A percentile compares a stretch with the other conserved stretches of the same genome.
Conservation (phyloP, 2,113 vertebrate genomes). For the Brachyistius frenatus region DNA sequence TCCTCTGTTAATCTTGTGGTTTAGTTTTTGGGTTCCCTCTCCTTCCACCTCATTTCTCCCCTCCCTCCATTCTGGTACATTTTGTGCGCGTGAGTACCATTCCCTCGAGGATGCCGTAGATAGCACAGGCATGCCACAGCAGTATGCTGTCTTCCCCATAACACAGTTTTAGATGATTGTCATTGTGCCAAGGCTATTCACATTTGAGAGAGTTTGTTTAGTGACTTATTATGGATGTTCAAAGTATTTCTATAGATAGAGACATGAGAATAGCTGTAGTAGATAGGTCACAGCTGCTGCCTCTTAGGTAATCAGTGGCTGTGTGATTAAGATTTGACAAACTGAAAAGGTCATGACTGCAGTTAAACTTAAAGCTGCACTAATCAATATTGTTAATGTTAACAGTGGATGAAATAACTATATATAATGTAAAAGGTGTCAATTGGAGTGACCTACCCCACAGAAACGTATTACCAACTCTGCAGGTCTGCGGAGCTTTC, state of each 20-base stretch:
- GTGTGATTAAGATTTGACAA: neutral
- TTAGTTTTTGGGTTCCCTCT: neutral
- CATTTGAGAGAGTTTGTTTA: slow-evolving; percentile 41
- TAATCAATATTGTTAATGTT: neutral
- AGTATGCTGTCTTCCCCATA: slow-evolving; percentile 50
- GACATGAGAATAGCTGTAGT: neutral
- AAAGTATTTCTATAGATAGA: slow-evolving; percentile 41
- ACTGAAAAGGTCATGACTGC: neutral
- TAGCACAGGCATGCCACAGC: slow-evolving; percentile 45
- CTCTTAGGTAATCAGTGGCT: slow-evolving; percentile 1
- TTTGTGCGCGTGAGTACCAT: slow-evolving; percentile 52
- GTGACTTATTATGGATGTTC: slow-evolving; percentile 26
- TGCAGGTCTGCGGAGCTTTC: no score
- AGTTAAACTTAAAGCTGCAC: neutral
- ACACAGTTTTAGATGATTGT: slow-evolving; percentile 24
- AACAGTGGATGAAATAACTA: neutral
- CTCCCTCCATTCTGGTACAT: slow-evolving; percentile 50
- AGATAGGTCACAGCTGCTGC: slow-evolving; percentile 44
- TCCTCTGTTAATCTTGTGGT: slow-evolving; percentile 1
- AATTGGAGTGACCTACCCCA: neutral
- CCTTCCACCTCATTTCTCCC: slow-evolving; percentile 27
- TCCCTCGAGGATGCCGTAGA: slow-evolving; percentile 55
- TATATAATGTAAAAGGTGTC: neutral
- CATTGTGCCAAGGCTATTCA: slow-evolving; percentile 39
- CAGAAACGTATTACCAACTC: no score